These are phyloP conservation scores for Parnassius apollo DNA, from an alignment of 2,888 invertebrate genomes.

Conservation along the genomic window DNA sequence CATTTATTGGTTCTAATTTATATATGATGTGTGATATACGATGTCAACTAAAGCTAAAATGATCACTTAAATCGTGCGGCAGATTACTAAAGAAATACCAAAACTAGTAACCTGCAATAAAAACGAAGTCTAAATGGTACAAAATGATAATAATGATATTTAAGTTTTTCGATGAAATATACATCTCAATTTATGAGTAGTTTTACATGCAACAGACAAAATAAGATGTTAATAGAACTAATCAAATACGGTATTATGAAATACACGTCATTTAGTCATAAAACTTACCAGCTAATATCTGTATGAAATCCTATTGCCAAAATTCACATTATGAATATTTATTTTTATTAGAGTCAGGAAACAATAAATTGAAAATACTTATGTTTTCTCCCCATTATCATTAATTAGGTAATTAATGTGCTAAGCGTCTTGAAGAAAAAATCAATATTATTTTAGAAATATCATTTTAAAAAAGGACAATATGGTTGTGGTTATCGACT, in stretches of 20 bases:
- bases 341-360: conserved; percentile 29
- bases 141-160: too few relatives aligned
- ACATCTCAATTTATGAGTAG: too few relatives aligned
- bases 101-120: too few relatives aligned
- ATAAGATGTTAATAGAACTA: background rate
- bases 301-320: conserved; percentile 41
- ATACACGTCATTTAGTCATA: conserved; percentile 66
- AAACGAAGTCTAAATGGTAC: too few relatives aligned
- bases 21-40: too few relatives aligned
- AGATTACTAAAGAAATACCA: too few relatives aligned
- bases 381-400: conserved; percentile 21
- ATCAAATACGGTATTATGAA: conserved; percentile 31
- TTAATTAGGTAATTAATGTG: conserved; percentile 29
- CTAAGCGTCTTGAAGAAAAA: conserved; percentile 46
- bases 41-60: too few relatives aligned
- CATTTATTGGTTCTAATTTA: too few relatives aligned
- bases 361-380: conserved; percentile 24
- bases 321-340: conserved; percentile 43
- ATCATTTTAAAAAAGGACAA: conserved; percentile 52
- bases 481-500: conserved; percentile 44
- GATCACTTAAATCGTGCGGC: too few relatives aligned
- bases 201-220: background rate
- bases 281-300: conserved; percentile 52
- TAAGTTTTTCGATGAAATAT: background rate
- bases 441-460: conserved; percentile 55